Conservation (phyloP, 2,888 invertebrate genomes). For the Unio delphinus region DNA sequence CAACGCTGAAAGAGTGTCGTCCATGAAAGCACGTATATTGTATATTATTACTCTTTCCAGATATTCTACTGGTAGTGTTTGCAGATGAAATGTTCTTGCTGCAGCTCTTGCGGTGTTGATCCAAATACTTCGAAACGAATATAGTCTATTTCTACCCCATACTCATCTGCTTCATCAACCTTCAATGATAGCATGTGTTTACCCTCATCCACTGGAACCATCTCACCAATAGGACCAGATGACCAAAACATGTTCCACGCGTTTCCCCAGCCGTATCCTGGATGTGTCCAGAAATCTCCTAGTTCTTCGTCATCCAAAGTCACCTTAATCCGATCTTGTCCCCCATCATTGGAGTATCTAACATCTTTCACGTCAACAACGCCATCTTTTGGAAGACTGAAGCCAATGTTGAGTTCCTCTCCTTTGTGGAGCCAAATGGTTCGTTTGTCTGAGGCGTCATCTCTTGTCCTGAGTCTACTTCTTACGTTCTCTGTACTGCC, state of each 20-base stretch:
- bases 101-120: conserved; percentile 9
- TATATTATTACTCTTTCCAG: no score
- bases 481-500: conserved; percentile 23
- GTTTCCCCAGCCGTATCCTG: conserved; percentile 24
- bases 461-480: conserved; percentile 22
- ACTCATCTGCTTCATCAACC: conserved; percentile 24
- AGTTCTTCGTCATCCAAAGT: conserved; percentile 20
- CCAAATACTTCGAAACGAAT: conserved; percentile 35
- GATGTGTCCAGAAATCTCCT: conserved; percentile 23
- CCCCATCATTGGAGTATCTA: conserved; percentile 38
- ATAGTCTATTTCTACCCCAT: conserved; percentile 40
- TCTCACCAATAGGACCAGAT: conserved; percentile 28
- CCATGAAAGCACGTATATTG: no score
- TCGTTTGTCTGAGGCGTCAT: conserved; percentile 28
- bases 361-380: conserved; percentile 26
- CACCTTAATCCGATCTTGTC: conserved; percentile 20
- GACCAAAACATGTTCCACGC: conserved; percentile 34
- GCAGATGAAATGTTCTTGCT: conserved; percentile 27
- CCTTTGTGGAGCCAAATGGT: conserved; percentile 35
- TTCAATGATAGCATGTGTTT: conserved; percentile 22
- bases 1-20: no score
- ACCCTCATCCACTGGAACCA: conserved; percentile 15
- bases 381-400: conserved; percentile 17
- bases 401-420: conserved; percentile 32
- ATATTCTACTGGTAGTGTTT: conserved; percentile 6